These are phyloP conservation scores for Chironex yamaguchii DNA, from an alignment of 30 jellyfish, hydroid and myxozoan genomes.

Conservation along the genomic window DNA sequence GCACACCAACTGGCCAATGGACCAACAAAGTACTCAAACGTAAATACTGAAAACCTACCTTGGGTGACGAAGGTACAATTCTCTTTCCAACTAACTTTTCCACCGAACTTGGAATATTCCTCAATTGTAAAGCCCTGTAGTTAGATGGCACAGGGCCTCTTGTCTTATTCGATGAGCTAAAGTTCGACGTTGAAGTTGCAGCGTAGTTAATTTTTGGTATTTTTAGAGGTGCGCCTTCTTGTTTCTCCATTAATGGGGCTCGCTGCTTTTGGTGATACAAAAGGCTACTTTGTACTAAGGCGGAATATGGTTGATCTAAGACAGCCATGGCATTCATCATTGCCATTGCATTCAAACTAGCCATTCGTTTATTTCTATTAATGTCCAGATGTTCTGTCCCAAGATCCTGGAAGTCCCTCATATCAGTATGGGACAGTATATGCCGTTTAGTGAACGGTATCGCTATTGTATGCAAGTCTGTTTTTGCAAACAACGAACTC, in stretches of 20 bases:
- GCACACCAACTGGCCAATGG: too few species aligned
- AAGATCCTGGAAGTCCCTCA: conserved; percentile 15
- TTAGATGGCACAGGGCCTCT: conserved; percentile 47
- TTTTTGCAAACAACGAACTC: conserved; percentile 79
- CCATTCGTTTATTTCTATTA: conserved; percentile 69
- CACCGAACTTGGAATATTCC: conserved; percentile 39
- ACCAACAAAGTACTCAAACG: too few species aligned
- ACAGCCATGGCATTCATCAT: conserved; percentile 88
- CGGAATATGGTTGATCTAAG: conserved; percentile 46
- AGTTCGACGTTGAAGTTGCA: conserved; percentile 85
- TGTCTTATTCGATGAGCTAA: conserved; percentile 54
- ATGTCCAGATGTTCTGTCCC: neutral
- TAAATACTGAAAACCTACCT: too few species aligned
- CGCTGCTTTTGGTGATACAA: conserved; percentile 1
- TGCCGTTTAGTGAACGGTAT: conserved; percentile 90
- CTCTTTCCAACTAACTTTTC: conserved; percentile 63
- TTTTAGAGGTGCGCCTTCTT: conserved; percentile 15
- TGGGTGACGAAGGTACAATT: conserved; percentile 8
- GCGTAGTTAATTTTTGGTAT: conserved; percentile 76
- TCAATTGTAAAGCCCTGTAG: conserved; percentile 48
- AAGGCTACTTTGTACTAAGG: conserved; percentile 1
- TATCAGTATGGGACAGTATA: conserved; percentile 68
- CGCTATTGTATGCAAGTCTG: conserved; percentile 80
- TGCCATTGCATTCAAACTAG: conserved; percentile 73
- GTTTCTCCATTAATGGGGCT: neutral